Base-by-base conservation (phyloP, 2,797 vertebrate genomes). In the Calcarius lapponicus region DNA sequence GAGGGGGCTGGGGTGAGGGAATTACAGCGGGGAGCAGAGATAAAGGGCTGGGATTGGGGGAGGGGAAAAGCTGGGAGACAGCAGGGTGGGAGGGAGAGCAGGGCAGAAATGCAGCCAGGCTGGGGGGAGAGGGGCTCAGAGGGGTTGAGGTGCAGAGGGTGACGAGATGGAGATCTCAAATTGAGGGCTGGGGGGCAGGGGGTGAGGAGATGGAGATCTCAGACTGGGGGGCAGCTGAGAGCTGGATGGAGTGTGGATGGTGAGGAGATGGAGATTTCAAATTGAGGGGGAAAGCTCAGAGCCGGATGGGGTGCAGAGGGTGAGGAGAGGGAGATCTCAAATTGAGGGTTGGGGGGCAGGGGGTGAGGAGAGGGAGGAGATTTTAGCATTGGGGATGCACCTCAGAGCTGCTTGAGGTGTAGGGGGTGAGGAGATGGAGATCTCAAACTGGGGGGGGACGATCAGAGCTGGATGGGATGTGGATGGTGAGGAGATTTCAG, bases 391-490 rank as follows among this genome's bases (percentile, higher is more conserved):
- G 48, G 11, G 45, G 28, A 17, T 18, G 36, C 9, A 36, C 36
- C 36, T 7, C 45, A 51, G 80, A 80, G 67, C 29, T 84, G 50
- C 15, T 6, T 65, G 74, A 22, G 48, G 1, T 48, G 61, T 45
- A 62, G 74, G 11, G 1, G 3, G 28, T 53, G 51, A 18, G 25
- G 9, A 28, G 25, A 50, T 16, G 50, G 50, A 31, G 28, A 47
- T 50, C 4, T 54, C 34, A 9, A 34, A 60, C 0, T 0, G 17
- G 2, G 4, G 9, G 17, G 12, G 56, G 45, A 50, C n/a, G 11
- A 18, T 54, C 51, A 51, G 50, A 53, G 54, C 21, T 79, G 47
- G 32, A 21, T 60, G 66, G 34, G 5, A 3, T 45, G 43, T 10
- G 19, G 43, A 45, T 20, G 43, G 19, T 45, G 43, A 20, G 10